Conservation (phyloP, 2,797 vertebrate species). For the Ficedula albicollis region DNA sequence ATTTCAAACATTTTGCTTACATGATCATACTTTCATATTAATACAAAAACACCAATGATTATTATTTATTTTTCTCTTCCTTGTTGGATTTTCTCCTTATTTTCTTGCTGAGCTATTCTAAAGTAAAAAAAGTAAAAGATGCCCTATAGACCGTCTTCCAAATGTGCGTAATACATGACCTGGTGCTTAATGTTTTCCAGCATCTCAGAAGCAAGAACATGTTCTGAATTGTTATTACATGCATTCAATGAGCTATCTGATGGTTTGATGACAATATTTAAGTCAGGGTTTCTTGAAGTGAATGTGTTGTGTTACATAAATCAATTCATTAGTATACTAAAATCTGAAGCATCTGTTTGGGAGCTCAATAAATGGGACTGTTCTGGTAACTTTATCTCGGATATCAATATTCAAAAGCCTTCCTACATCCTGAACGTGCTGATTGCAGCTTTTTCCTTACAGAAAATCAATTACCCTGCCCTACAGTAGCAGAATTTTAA, state of each 20-base stretch:
- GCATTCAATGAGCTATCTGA: neutral
- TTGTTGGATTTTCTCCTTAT: neutral
- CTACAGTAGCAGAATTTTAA: constrained; percentile 28
- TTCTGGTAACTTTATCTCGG: neutral
- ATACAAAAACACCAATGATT: neutral
- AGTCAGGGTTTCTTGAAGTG: neutral
- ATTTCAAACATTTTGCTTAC: neutral
- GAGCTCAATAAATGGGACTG: neutral
- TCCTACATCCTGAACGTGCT: neutral
- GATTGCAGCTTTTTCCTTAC: constrained; percentile 25
- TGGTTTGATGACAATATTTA: neutral
- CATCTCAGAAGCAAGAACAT: neutral
- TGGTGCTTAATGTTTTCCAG: neutral
- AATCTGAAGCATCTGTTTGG: neutral
- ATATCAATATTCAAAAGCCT: constrained; percentile 38
- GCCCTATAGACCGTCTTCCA: neutral
- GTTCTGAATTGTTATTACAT: neutral
- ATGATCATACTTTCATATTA: neutral
- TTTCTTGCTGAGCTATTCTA: neutral
- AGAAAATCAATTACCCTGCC: constrained; percentile 25
- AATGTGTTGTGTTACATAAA: neutral
- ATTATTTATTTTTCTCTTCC: neutral
- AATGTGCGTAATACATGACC: neutral
- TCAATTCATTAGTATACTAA: neutral
- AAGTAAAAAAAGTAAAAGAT: neutral